Percentiles rank a stretch among this genome's conserved stretches.
Conservation (phyloP, 2,888 invertebrate species). For the Therioaphis trifolii region DNA sequence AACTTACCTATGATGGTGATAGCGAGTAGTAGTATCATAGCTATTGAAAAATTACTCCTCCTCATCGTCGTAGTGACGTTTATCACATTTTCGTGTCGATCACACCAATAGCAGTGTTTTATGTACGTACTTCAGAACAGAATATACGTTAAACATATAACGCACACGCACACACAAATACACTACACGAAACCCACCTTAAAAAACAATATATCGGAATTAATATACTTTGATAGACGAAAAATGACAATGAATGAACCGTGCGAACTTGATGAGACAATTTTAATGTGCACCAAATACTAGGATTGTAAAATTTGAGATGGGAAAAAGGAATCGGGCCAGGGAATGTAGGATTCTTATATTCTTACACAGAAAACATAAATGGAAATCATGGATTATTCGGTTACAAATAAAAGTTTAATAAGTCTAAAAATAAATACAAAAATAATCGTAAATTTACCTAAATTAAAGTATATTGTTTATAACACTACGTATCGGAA, state of each 20-base stretch:
- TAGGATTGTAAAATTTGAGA: background rate
- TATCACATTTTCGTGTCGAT: constrained; percentile 55
- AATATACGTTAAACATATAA: background rate
- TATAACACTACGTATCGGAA: background rate
- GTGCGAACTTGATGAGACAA: background rate
- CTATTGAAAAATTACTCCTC: constrained; percentile 13
- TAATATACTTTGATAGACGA: background rate
- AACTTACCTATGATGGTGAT: constrained; percentile 28
- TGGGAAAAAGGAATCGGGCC: background rate
- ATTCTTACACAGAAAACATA: background rate
- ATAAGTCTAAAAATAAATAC: background rate
- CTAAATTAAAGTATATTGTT: background rate
- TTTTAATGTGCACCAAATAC: background rate
- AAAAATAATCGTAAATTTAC: background rate
- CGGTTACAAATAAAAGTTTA: background rate
- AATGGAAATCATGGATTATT: background rate
- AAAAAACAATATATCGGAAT: background rate
- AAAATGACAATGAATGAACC: background rate
- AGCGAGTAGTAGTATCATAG: constrained; percentile 16
- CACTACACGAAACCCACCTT: background rate
- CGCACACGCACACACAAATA: background rate
- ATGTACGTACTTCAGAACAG: background rate
- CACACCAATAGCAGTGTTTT: constrained; percentile 23
- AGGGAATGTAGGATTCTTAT: background rate
- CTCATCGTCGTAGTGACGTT: constrained; percentile 16